Base-by-base conservation (phyloP, 1,140 invertebrate genomes). In the Planococcus citri region DNA sequence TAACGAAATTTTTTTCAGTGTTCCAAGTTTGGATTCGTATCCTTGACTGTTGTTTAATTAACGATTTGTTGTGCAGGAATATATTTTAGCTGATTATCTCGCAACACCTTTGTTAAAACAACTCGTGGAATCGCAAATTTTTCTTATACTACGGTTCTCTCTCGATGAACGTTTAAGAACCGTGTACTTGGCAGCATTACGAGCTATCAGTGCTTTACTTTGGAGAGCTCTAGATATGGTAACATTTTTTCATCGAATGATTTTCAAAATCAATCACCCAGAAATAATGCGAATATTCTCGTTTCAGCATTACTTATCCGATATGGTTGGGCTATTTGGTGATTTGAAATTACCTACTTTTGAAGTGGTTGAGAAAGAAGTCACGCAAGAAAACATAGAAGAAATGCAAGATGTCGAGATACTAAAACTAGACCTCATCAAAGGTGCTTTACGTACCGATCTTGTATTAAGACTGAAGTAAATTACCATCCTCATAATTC, bases 391-490 rank as follows among this genome's bases (percentile, higher is more conserved):
- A 60, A 75, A 76, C 21, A 71, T 75, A 14, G 79, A 81, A 71
- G 85, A 86, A 74, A 80, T 92, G 61, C 91, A 91, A 77, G 92
- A 95, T 82, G 86, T 87, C 76, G 88, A 94, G 76, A 77, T 95
- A 61, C 85, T 87, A 10, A 89, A 89, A 79, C 80, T 87, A 20
- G 88, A 92, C 80, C 78, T 90, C 0, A 82, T 90, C 29, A 82
- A 87, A 76, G 87, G 86, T 68, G 77, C 91, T 21, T 73, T 90
- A 10, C 81, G 91, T 73, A 90, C 91, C 69, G 86, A 92, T 76
- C 84, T 95, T 72, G 76, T 93, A 41, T 79, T 85, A 69, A 82
- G 86, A 76, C 83, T 87, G 3, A 64, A 17, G 60, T 64, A 20
- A 64, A 9, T 6, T 51, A 3, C 17, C 41, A 51, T 9, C 3